These are phyloP conservation scores for Calonectris borealis DNA, from an alignment of 2,113 vertebrate species.

Conservation along the genomic window DNA sequence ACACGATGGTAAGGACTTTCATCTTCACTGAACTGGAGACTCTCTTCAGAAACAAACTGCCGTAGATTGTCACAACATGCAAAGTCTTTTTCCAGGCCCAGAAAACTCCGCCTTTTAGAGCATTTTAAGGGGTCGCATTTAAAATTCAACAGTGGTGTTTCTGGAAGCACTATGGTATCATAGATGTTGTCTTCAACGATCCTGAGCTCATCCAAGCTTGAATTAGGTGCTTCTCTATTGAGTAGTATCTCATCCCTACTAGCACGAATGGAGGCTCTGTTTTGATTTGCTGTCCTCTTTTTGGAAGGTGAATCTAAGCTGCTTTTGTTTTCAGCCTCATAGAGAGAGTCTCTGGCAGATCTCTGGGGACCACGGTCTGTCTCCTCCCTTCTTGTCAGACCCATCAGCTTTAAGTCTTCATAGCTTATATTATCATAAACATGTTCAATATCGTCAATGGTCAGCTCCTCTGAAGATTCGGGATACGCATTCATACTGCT, in stretches of 20 bases:
- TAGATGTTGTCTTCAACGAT: conserved; percentile 91
- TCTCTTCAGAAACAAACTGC: conserved; percentile 86
- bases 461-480: conserved; percentile 85
- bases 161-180: conserved; percentile 86
- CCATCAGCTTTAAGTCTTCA: conserved; percentile 94
- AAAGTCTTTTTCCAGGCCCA: conserved; percentile 80
- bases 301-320: conserved; percentile 56
- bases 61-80: conserved; percentile 65
- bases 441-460: conserved; percentile 90
- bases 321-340: conserved; percentile 64
- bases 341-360: conserved; percentile 61
- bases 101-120: conserved; percentile 68
- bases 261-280: background rate
- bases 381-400: conserved; percentile 82
- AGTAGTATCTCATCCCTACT: conserved; percentile 2
- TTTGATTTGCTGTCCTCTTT: conserved; percentile 30
- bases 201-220: conserved; percentile 78
- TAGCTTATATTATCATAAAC: conserved; percentile 98
- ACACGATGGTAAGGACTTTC: conserved; percentile 70
- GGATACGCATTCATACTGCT: conserved; percentile 22
- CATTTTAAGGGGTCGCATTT: conserved; percentile 30
- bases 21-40: conserved; percentile 82
- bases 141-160: conserved; percentile 63
- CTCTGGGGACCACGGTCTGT: conserved; percentile 39
- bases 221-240: conserved; percentile 11